A percentile compares a stretch with the other conserved stretches of the same genome.
These are phyloP conservation scores for Ophraella communa DNA, from an alignment of 2,888 invertebrate species.

Conservation along the genomic window DNA sequence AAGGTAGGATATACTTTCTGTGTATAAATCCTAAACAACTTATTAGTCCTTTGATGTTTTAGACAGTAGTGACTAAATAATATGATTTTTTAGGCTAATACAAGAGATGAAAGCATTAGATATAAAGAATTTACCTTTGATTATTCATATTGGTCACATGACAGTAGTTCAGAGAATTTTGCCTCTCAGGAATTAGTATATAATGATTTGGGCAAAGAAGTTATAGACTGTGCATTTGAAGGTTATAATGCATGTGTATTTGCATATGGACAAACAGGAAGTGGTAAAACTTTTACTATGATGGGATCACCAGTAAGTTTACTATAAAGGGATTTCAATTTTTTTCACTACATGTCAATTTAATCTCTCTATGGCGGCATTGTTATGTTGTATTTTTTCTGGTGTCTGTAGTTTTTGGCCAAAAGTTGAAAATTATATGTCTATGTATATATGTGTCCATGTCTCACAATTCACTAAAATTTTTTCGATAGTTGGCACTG, in stretches of 20 bases:
- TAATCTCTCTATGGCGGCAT: no score
- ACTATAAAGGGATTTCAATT: not conserved
- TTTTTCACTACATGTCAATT: no score
- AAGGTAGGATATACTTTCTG: no score
- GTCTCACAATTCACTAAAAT: no score
- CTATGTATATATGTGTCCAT: no score
- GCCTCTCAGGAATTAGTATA: constrained; percentile 84
- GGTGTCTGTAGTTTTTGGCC: no score
- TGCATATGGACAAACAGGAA: constrained; percentile 91
- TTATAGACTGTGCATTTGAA: constrained; percentile 80
- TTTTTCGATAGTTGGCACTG: no score
- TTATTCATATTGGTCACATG: constrained; percentile 87
- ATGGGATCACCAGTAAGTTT: constrained; percentile 77
- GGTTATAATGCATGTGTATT: constrained; percentile 91
- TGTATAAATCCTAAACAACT: no score
- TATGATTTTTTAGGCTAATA: constrained; percentile 50
- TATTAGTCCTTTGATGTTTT: no score
- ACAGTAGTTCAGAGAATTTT: constrained; percentile 72
- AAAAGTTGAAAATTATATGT: no score
- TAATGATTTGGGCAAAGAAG: constrained; percentile 77
- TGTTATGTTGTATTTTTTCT: no score
- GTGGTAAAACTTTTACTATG: constrained; percentile 92
- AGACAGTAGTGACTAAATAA: not conserved
- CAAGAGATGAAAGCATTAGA: constrained; percentile 59
- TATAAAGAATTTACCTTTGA: constrained; percentile 89